phyloP scores from a whole-genome alignment of 2,113 vertebrate species.

The Upupa epops region DNA sequence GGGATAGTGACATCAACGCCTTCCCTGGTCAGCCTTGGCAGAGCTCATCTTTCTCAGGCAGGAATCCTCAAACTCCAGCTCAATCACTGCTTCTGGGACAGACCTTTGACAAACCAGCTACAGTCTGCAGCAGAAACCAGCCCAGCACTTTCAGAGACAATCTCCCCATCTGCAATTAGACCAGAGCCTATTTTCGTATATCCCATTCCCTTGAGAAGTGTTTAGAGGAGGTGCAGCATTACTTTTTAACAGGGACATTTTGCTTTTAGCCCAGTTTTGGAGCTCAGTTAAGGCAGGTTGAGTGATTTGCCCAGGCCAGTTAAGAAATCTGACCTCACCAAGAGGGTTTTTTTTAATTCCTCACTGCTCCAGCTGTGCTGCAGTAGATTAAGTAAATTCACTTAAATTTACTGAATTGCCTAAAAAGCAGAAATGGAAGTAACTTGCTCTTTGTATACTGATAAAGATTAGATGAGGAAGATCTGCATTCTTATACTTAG shows the following conservation, averaged over 20 bases:
- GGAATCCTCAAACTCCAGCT: not conserved
- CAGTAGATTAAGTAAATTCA: too few species aligned
- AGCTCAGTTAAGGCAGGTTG: not conserved
- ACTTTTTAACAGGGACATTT: slow-evolving; percentile 2
- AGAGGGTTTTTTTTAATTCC: not conserved
- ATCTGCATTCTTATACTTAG: not conserved
- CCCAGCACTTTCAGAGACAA: not conserved
- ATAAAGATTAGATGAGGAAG: not conserved
- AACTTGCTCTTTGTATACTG: not conserved
- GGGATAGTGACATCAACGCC: too few species aligned
- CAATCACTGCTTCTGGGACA: not conserved
- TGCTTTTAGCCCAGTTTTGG: slow-evolving; percentile 42
- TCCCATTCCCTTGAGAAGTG: slow-evolving; percentile 21
- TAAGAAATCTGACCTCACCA: not conserved
- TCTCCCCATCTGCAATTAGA: slow-evolving; percentile 56
- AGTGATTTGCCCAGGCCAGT: not conserved
- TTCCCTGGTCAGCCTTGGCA: not conserved
- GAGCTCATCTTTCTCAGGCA: not conserved
- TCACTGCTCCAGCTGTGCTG: not conserved
- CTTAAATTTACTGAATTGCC: not conserved
- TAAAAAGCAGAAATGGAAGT: not conserved
- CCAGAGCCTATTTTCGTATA: slow-evolving; percentile 36
- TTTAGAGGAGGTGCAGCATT: slow-evolving; percentile 56
- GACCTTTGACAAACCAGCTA: not conserved
- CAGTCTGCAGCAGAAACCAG: not conserved